Evolutionary conservation across 2,113 vertebrate species (phyloP).

Genomic region (Symphodus melops): DNA sequence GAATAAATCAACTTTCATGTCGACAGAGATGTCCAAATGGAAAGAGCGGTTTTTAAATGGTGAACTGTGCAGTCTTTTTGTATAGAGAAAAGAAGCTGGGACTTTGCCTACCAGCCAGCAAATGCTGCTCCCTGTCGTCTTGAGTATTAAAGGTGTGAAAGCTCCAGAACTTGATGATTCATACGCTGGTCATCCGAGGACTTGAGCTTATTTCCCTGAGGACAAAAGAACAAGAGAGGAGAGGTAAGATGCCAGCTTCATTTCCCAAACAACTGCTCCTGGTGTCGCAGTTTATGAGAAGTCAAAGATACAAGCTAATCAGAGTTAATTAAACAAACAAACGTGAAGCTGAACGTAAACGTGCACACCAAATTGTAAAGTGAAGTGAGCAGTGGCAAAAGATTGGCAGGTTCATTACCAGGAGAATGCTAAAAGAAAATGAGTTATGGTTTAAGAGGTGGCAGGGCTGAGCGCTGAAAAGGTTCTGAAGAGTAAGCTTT

Average conservation of each 20-base stretch:
- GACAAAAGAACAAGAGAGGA: constrained; percentile 33
- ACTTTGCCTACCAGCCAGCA: constrained; percentile 48
- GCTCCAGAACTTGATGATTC: constrained; percentile 21
- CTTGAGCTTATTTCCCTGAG: constrained; percentile 40
- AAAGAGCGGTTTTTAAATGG: background rate
- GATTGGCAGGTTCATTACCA: background rate
- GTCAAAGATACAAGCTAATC: background rate
- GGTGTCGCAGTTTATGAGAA: background rate
- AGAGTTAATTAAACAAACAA: background rate
- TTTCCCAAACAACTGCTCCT: constrained; percentile 4
- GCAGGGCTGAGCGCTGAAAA: too few relatives aligned
- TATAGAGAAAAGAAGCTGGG: background rate
- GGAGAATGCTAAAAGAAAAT: background rate
- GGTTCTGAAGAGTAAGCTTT: background rate
- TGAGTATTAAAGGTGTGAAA: background rate
- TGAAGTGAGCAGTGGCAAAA: background rate
- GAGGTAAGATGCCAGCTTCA: constrained; percentile 32
- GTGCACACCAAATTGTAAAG: background rate
- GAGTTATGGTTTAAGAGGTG: too few relatives aligned
- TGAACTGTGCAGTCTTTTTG: background rate
- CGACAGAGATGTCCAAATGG: background rate
- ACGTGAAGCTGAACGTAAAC: background rate
- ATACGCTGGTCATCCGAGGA: constrained; percentile 15
- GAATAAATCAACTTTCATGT: background rate
- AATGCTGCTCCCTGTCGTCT: constrained; percentile 12